phyloP scores from a whole-genome alignment of 1,140 invertebrate genomes.

The Gryllus bimaculatus region DNA sequence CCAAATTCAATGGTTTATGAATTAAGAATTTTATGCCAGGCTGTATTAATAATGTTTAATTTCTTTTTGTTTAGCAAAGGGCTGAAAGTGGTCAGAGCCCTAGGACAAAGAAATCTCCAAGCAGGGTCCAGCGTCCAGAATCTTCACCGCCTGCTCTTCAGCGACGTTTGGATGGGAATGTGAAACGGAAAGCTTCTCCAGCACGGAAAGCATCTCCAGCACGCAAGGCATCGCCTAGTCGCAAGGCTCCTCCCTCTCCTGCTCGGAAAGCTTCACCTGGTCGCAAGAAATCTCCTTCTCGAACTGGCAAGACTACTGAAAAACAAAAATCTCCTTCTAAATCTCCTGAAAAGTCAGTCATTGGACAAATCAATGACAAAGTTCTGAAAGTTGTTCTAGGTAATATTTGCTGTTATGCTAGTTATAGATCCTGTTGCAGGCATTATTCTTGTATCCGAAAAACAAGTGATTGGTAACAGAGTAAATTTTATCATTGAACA shows the following conservation, averaged over 20 bases:
- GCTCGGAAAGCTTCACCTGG: background rate
- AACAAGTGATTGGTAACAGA: too few relatives aligned
- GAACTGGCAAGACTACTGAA: background rate
- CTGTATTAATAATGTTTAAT: too few relatives aligned
- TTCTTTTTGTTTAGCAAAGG: too few relatives aligned
- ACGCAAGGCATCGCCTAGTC: background rate
- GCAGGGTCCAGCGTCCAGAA: background rate
- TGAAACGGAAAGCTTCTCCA: background rate
- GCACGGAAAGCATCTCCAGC: background rate
- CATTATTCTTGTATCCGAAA: too few relatives aligned
- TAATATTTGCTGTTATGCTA: background rate
- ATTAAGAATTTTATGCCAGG: too few relatives aligned
- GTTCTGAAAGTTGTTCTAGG: background rate
- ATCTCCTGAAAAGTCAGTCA: background rate
- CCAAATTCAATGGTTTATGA: too few relatives aligned
- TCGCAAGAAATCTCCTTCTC: background rate
- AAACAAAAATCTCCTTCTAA: background rate
- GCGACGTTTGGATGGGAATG: too few relatives aligned
- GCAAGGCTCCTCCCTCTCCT: background rate
- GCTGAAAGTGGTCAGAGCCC: background rate
- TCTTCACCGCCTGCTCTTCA: background rate
- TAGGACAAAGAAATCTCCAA: background rate
- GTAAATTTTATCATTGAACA: too few relatives aligned
- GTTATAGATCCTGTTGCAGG: too few relatives aligned
- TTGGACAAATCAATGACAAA: background rate